A percentile compares a stretch with the other conserved stretches of the same genome.
Evolutionary conservation across 2,797 vertebrate species (phyloP).

Genomic region (Thripadectes ignobilis): DNA sequence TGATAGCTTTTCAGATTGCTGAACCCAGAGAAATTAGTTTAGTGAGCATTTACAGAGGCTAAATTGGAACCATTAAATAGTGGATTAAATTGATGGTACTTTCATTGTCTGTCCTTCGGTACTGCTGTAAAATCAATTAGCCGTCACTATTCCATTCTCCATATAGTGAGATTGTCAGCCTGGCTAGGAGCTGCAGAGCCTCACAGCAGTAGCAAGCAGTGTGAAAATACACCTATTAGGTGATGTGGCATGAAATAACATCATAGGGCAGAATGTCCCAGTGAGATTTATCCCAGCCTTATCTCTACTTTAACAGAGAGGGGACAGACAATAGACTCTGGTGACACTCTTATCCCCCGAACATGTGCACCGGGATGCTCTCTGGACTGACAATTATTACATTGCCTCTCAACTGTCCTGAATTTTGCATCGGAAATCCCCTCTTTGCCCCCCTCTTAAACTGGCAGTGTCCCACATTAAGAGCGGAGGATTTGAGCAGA

Average conservation of each 20-base stretch:
- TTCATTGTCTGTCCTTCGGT: constrained; percentile 99
- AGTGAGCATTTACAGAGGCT: constrained; percentile 99
- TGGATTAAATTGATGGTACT: constrained; percentile 99
- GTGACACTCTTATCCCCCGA: constrained; percentile 74
- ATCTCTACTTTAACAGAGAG: constrained; percentile 77
- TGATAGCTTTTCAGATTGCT: constrained; percentile 99
- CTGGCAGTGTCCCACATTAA: constrained; percentile 20
- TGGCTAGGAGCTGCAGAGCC: constrained; percentile 92
- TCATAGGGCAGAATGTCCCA: constrained; percentile 69
- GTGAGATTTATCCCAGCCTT: constrained; percentile 74
- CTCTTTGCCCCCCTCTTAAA: neutral
- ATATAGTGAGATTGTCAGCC: constrained; percentile 96
- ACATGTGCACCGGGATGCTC: constrained; percentile 65
- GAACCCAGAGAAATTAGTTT: constrained; percentile 99
- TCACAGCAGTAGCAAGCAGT: constrained; percentile 80
- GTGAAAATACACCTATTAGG: constrained; percentile 77
- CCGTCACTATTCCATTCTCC: constrained; percentile 99
- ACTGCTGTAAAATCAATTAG: constrained; percentile 99
- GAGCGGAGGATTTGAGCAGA: neutral
- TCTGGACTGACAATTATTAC: constrained; percentile 69
- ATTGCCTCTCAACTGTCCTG: constrained; percentile 34
- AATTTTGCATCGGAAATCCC: constrained; percentile 59
- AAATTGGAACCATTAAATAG: constrained; percentile 99
- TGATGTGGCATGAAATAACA: constrained; percentile 73
- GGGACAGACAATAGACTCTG: constrained; percentile 73